Percentiles rank a stretch among this genome's conserved stretches.
phyloP scores from a whole-genome alignment of 2,888 invertebrate species.

The Eustalomyia histrio region DNA sequence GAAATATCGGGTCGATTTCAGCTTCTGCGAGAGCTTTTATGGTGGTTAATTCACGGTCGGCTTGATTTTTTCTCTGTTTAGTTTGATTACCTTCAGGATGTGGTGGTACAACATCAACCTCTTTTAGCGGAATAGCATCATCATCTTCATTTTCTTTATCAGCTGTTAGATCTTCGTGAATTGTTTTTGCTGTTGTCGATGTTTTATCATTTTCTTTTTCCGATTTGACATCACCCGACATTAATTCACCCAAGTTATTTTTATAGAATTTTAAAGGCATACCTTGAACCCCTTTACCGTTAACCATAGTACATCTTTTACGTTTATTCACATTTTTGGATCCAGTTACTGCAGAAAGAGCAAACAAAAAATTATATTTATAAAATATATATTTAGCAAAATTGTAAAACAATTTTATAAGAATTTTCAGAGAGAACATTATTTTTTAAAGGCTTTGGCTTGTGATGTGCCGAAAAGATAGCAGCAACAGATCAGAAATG shows the following conservation, averaged over 20 bases:
- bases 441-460: conserved; percentile 55
- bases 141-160: conserved; percentile 73
- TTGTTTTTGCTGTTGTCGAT: conserved; percentile 64
- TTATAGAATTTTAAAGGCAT: conserved; percentile 91
- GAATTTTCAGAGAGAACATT: conserved; percentile 40
- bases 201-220: conserved; percentile 69
- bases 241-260: conserved; percentile 87
- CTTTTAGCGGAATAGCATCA: conserved; percentile 78
- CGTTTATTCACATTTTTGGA: conserved; percentile 87
- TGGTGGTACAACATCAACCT: conserved; percentile 83
- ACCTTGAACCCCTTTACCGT: conserved; percentile 82
- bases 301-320: conserved; percentile 83
- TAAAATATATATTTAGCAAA: conserved; percentile 5
- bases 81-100: conserved; percentile 88
- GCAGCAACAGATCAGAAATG: neutral
- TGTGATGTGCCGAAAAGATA: conserved; percentile 30
- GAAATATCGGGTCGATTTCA: conserved; percentile 88
- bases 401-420: neutral
- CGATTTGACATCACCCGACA: conserved; percentile 73
- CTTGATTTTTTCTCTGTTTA: conserved; percentile 92
- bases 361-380: conserved; percentile 74
- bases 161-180: conserved; percentile 34
- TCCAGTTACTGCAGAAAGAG: conserved; percentile 88
- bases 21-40: conserved; percentile 92
- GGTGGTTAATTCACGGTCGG: conserved; percentile 91